These are phyloP conservation scores for Cydia fagiglandana DNA, from an alignment of 1,140 invertebrate genomes.

Conservation along the genomic window DNA sequence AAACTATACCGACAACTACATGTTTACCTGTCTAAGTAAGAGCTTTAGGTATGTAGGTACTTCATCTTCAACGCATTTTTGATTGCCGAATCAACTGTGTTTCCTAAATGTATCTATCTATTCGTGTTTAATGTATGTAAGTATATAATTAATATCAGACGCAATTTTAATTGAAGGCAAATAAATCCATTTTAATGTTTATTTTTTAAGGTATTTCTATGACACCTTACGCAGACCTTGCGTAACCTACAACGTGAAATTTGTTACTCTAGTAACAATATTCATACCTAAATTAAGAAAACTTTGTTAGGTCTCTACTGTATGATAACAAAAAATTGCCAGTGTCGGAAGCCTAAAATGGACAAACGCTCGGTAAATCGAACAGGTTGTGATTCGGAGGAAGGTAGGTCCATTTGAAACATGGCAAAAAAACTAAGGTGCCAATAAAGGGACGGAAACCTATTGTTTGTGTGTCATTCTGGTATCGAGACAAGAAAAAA, in stretches of 20 bases:
- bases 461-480: constrained; percentile 76
- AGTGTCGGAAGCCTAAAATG: constrained; percentile 3
- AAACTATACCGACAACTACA: constrained; percentile 40
- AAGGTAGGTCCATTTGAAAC: constrained; percentile 69
- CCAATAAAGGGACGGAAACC: constrained; percentile 79
- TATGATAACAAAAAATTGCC: neutral
- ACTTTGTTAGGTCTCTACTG: too few relatives aligned
- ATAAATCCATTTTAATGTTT: too few relatives aligned
- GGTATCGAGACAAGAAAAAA: constrained; percentile 66
- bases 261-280: too few relatives aligned
- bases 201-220: too few relatives aligned
- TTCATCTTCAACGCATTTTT: neutral
- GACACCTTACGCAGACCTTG: too few relatives aligned
- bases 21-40: neutral
- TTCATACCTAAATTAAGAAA: too few relatives aligned
- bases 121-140: too few relatives aligned
- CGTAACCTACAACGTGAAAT: too few relatives aligned
- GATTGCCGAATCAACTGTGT: too few relatives aligned
- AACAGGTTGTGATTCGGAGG: constrained; percentile 73
- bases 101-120: too few relatives aligned
- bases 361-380: constrained; percentile 32
- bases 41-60: neutral
- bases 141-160: too few relatives aligned
- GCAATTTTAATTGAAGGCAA: too few relatives aligned
- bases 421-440: constrained; percentile 74